A percentile compares a stretch with the other conserved stretches of the same genome.
Evolutionary conservation across 2,113 vertebrate genomes (phyloP).

Genomic region (Poecilia latipinna): DNA sequence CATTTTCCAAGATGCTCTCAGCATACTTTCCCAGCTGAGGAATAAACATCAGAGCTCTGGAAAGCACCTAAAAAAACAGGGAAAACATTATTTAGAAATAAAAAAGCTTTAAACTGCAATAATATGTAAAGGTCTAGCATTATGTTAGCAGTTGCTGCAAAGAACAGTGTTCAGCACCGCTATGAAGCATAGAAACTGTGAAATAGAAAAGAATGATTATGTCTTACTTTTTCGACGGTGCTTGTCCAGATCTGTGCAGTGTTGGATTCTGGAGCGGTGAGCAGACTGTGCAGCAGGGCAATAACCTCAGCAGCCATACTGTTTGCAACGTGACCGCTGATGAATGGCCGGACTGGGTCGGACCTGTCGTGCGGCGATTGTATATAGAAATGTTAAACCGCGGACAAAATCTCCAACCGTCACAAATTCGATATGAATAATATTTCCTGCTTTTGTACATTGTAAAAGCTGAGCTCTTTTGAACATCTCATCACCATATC

Average conservation of each 20-base stretch:
- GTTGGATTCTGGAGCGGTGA: constrained; percentile 96
- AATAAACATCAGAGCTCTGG: constrained; percentile 96
- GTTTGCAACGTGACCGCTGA: constrained; percentile 97
- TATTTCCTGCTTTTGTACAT: neutral
- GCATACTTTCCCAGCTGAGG: constrained; percentile 95
- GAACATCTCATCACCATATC: neutral
- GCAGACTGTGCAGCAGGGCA: constrained; percentile 92
- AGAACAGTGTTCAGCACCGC: neutral
- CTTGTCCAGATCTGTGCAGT: constrained; percentile 98
- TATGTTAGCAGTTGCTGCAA: neutral
- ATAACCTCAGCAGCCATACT: constrained; percentile 99
- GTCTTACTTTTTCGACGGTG: constrained; percentile 91
- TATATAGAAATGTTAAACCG: constrained; percentile 18
- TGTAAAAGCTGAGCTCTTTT: neutral
- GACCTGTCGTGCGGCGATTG: constrained; percentile 77
- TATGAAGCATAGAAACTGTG: neutral
- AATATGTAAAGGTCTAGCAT: neutral
- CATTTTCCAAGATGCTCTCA: constrained; percentile 95
- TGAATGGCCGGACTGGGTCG: constrained; percentile 94
- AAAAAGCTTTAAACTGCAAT: neutral
- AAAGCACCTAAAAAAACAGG: constrained; percentile 85
- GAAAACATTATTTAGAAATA: neutral
- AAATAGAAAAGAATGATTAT: constrained; percentile 10
- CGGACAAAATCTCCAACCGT: neutral
- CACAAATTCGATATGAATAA: neutral